These are phyloP conservation scores for Scelioninae gen. 1 DNA, from an alignment of 2,888 invertebrate genomes.

Conservation along the genomic window DNA sequence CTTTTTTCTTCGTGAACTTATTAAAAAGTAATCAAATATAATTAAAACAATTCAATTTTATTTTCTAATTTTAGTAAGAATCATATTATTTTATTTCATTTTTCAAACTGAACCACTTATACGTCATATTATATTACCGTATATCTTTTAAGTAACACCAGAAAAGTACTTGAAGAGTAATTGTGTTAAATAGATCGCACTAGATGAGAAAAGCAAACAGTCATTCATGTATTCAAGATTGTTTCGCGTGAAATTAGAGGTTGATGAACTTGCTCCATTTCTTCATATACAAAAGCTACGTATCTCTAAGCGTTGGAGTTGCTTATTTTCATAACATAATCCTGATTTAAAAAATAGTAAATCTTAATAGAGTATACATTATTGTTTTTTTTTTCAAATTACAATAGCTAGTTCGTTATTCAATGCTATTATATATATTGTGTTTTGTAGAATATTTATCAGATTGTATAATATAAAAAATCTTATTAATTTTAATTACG, in stretches of 20 bases:
- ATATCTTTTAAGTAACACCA: conserved; percentile 35
- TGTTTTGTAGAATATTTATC: too few relatives aligned
- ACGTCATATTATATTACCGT: conserved; percentile 13
- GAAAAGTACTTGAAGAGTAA: conserved; percentile 47
- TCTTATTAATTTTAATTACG: too few relatives aligned
- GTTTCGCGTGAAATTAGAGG: conserved; percentile 62
- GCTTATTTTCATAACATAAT: conserved; percentile 37
- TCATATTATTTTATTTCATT: not conserved
- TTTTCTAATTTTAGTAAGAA: too few relatives aligned
- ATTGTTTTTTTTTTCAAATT: too few relatives aligned
- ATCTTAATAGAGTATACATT: too few relatives aligned
- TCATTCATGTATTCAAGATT: conserved; percentile 64
- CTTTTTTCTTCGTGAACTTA: too few relatives aligned
- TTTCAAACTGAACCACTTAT: not conserved
- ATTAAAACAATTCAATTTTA: too few relatives aligned
- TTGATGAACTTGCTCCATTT: conserved; percentile 58
- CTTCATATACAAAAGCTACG: conserved; percentile 21
- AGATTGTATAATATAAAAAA: too few relatives aligned
- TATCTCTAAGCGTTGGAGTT: conserved; percentile 3
- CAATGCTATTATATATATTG: too few relatives aligned
- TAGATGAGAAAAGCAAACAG: conserved; percentile 62
- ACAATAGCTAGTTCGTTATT: too few relatives aligned
- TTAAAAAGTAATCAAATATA: too few relatives aligned
- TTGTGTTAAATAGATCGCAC: conserved; percentile 64
- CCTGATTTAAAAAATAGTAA: conserved; percentile 34